A percentile compares a stretch with the other conserved stretches of the same genome.
These are phyloP conservation scores for Crematogaster levior DNA, from an alignment of 2,888 invertebrate genomes.

Conservation along the genomic window DNA sequence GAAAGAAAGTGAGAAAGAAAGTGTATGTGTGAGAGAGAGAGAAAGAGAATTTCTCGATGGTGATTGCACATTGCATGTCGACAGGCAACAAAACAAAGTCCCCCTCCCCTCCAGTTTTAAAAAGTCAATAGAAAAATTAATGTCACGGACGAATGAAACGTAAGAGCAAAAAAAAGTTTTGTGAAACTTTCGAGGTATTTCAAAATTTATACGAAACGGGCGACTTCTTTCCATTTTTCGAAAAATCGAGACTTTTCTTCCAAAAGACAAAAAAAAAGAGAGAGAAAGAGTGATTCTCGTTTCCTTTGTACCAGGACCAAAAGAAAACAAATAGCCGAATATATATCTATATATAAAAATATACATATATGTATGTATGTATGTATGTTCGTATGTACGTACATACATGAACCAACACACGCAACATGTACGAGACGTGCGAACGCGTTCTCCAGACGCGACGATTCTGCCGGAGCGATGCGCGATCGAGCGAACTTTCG, in stretches of 20 bases:
- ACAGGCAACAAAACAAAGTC: constrained; percentile 76
- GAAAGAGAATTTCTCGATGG: constrained; percentile 73
- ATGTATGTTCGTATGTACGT: constrained; percentile 66
- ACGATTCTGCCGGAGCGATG: constrained; percentile 60
- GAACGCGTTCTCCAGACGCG: constrained; percentile 63
- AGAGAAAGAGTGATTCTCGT: constrained; percentile 55
- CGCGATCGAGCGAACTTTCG: constrained; percentile 45
- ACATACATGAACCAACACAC: constrained; percentile 68
- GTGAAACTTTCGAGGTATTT: constrained; percentile 38
- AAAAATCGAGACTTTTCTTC: constrained; percentile 37
- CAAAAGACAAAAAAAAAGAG: constrained; percentile 15
- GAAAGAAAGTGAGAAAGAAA: constrained; percentile 65
- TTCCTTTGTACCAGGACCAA: constrained; percentile 53
- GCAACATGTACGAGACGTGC: constrained; percentile 70
- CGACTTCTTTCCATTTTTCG: constrained; percentile 42
- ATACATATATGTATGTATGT: constrained; percentile 74
- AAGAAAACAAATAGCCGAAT: constrained; percentile 55
- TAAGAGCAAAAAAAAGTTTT: constrained; percentile 33
- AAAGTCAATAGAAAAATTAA: constrained; percentile 53
- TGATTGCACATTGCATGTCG: constrained; percentile 84
- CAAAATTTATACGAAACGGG: constrained; percentile 32
- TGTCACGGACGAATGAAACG: constrained; percentile 55
- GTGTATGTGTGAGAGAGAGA: constrained; percentile 65
- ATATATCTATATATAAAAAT: constrained; percentile 75
- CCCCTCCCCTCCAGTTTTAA: constrained; percentile 73